phyloP scores from a whole-genome alignment of 2,113 vertebrate genomes.

The Nothocercus nigrocapillus region DNA sequence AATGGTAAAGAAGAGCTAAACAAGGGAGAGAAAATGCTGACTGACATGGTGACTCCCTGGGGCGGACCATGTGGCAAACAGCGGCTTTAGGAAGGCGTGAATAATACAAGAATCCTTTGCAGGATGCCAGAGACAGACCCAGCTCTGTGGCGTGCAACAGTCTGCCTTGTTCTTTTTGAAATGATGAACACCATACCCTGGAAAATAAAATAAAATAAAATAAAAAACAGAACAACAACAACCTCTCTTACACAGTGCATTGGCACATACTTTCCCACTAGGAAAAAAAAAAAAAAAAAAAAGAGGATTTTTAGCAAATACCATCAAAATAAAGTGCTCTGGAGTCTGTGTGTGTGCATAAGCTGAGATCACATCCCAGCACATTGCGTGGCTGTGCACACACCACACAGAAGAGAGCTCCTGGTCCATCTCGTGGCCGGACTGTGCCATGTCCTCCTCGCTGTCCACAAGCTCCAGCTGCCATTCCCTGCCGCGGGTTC shows the following conservation, averaged over 20 bases:
- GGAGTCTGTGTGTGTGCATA: not conserved
- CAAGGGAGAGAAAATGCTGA: not conserved
- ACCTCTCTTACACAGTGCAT: not conserved
- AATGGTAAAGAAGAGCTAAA: not conserved
- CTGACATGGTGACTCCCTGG: not conserved
- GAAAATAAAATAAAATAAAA: too few species aligned
- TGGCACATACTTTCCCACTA: too few species aligned
- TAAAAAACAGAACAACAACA: too few species aligned
- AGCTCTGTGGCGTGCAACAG: not conserved
- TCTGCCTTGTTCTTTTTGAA: not conserved
- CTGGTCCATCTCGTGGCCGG: not conserved
- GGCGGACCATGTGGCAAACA: rapidly evolving
- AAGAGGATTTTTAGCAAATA: not conserved
- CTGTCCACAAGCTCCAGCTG: not conserved
- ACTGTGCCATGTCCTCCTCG: not conserved
- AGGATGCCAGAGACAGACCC: too few species aligned
- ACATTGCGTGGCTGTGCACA: not conserved
- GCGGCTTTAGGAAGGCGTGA: rapidly evolving
- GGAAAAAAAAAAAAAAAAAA: too few species aligned
- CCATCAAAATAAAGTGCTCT: not conserved
- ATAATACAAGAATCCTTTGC: not conserved
- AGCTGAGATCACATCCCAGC: not conserved
- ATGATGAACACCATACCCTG: not conserved
- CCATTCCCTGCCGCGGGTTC: not conserved
- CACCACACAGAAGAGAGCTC: not conserved